Percentiles rank a stretch among this genome's conserved stretches.
Evolutionary conservation across 2,113 vertebrate species (phyloP).

Genomic region (Rhinogobius similis): DNA sequence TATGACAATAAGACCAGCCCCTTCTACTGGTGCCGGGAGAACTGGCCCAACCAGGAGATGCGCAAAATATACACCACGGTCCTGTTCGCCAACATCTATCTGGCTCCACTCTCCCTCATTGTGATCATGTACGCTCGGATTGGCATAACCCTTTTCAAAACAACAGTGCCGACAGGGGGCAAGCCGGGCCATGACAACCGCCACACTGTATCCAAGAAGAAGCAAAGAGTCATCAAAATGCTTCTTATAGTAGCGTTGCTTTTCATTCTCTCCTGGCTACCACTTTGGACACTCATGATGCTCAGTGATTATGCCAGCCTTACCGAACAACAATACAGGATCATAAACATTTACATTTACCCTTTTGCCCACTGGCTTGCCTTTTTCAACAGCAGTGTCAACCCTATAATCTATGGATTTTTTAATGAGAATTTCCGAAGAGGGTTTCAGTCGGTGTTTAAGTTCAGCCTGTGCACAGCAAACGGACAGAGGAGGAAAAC

Average conservation of each 20-base stretch:
- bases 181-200: slow-evolving; percentile 75
- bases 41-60: slow-evolving; percentile 89
- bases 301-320: slow-evolving; percentile 87
- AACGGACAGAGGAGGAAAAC: slow-evolving; percentile 63
- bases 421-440: slow-evolving; percentile 89
- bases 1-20: slow-evolving; percentile 78
- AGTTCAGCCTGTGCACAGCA: slow-evolving; percentile 78
- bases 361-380: slow-evolving; percentile 93
- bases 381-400: slow-evolving; percentile 92
- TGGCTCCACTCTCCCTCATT: slow-evolving; percentile 86
- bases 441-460: slow-evolving; percentile 85
- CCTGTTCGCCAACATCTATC: slow-evolving; percentile 90
- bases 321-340: slow-evolving; percentile 73
- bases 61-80: slow-evolving; percentile 90
- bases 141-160: slow-evolving; percentile 83
- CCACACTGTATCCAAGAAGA: slow-evolving; percentile 81
- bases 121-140: slow-evolving; percentile 87
- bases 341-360: slow-evolving; percentile 91
- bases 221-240: slow-evolving; percentile 89
- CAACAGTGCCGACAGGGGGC: slow-evolving; percentile 43
- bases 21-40: slow-evolving; percentile 89
- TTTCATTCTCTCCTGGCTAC: slow-evolving; percentile 91
- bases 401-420: slow-evolving; percentile 92
- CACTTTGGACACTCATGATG: slow-evolving; percentile 93
- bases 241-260: slow-evolving; percentile 85